Evolutionary conservation across 1,140 invertebrate genomes (phyloP).

Genomic region (Atta cephalotes): DNA sequence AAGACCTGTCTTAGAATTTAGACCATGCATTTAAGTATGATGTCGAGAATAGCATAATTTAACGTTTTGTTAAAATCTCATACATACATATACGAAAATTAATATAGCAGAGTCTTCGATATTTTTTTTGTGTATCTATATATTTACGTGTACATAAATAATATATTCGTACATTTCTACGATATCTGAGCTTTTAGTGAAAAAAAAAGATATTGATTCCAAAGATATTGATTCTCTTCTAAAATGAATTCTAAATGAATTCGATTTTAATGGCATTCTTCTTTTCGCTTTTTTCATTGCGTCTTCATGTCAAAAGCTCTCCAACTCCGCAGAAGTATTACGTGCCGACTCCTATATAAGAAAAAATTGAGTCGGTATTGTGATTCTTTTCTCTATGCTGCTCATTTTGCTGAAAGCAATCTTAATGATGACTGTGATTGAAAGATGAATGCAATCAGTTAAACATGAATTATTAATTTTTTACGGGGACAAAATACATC

Average conservation of each 20-base stretch:
- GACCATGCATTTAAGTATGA: neutral
- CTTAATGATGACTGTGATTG: slow-evolving; percentile 46
- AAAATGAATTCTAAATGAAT: slow-evolving; percentile 74
- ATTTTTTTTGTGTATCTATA: neutral
- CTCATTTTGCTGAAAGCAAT: slow-evolving; percentile 44
- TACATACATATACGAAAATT: neutral
- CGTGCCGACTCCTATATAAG: neutral
- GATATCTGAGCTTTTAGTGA: neutral
- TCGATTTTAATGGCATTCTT: slow-evolving; percentile 66
- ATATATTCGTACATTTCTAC: neutral
- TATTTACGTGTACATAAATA: neutral
- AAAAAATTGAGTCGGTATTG: slow-evolving; percentile 52
- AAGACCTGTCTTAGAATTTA: slow-evolving; percentile 16
- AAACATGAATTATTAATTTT: slow-evolving; percentile 24
- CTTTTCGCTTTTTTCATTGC: neutral
- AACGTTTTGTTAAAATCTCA: slow-evolving; percentile 20
- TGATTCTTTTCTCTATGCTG: slow-evolving; percentile 12
- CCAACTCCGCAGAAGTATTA: neutral
- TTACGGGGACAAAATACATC: neutral
- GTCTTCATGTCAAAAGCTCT: slow-evolving; percentile 56
- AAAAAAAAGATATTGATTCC: slow-evolving; percentile 37
- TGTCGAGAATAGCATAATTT: slow-evolving; percentile 8
- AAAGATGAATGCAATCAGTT: slow-evolving; percentile 39
- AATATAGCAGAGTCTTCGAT: neutral
- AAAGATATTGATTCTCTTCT: slow-evolving; percentile 10